Percentiles rank a stretch among this genome's conserved stretches.
phyloP scores from a whole-genome alignment of 2,888 invertebrate genomes.

The Idaea straminata region DNA sequence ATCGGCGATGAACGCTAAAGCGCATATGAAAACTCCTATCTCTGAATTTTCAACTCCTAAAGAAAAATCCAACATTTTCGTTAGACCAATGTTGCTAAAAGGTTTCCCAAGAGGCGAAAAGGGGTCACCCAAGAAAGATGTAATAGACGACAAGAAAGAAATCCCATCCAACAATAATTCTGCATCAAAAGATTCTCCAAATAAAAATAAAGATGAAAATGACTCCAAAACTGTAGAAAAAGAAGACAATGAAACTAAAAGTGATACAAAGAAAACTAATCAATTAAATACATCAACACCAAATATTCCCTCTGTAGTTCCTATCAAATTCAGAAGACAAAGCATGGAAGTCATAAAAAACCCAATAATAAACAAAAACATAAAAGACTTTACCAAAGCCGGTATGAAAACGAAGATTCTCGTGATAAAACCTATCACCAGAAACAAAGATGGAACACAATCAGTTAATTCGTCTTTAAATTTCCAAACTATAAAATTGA shows the following conservation, averaged over 20 bases:
- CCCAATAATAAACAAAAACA: slow-evolving; percentile 68
- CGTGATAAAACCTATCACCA: slow-evolving; percentile 69
- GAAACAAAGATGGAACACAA: slow-evolving; percentile 56
- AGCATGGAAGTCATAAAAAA: slow-evolving; percentile 68
- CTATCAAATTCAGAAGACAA: slow-evolving; percentile 62
- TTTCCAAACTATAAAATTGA: slow-evolving; percentile 86
- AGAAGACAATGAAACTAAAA: slow-evolving; percentile 20
- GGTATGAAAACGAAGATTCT: slow-evolving; percentile 74
- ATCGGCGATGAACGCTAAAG: slow-evolving; percentile 54
- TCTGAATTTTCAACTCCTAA: slow-evolving; percentile 40
- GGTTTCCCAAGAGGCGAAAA: slow-evolving; percentile 50
- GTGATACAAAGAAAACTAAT: slow-evolving; percentile 17
- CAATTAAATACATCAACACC: slow-evolving; percentile 9
- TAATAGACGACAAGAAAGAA: slow-evolving; percentile 63
- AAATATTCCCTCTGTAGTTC: slow-evolving; percentile 48
- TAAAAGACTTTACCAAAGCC: slow-evolving; percentile 64
- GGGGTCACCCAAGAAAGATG: slow-evolving; percentile 63
- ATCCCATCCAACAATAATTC: slow-evolving; percentile 84
- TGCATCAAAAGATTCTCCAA: slow-evolving; percentile 21
- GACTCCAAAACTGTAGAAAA: slow-evolving; percentile 12
- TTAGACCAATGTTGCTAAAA: slow-evolving; percentile 65
- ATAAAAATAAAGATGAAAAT: slow-evolving; percentile 19
- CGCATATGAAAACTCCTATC: slow-evolving; percentile 55
- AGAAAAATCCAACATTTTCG: slow-evolving; percentile 54
- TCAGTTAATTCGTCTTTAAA: slow-evolving; percentile 53